These are phyloP conservation scores for Biston stratarius DNA, from an alignment of 2,888 invertebrate genomes.

Conservation along the genomic window DNA sequence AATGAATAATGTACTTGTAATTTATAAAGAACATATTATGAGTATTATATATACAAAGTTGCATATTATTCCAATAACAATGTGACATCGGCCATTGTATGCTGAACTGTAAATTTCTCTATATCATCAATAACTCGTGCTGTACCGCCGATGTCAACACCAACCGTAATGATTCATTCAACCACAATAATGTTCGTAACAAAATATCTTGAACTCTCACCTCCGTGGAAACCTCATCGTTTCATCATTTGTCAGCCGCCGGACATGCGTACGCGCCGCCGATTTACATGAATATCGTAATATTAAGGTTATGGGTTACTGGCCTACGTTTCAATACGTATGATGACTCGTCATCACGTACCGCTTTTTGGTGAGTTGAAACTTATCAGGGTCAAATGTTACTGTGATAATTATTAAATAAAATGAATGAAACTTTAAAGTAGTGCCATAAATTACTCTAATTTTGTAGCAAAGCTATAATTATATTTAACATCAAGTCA, in stretches of 20 bases:
- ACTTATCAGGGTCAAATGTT: not conserved
- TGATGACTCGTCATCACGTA: slow-evolving; percentile 26
- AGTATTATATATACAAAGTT: not conserved
- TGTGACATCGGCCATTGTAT: slow-evolving; percentile 29
- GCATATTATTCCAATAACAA: slow-evolving; percentile 18
- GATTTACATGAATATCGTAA: slow-evolving; percentile 63
- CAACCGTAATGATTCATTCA: slow-evolving; percentile 50
- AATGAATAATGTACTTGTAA: not conserved
- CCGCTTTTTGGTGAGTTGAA: not conserved
- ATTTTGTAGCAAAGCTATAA: not conserved
- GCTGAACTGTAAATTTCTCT: slow-evolving; percentile 26
- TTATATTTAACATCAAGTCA: not conserved
- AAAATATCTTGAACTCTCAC: slow-evolving; percentile 61
- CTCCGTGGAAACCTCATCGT: slow-evolving; percentile 53
- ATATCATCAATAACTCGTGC: slow-evolving; percentile 46
- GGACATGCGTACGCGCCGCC: slow-evolving; percentile 49
- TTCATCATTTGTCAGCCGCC: slow-evolving; percentile 69
- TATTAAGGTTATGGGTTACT: slow-evolving; percentile 53
- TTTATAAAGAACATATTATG: not conserved
- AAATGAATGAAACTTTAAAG: not conserved
- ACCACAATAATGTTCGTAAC: slow-evolving; percentile 46
- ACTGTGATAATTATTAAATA: no score
- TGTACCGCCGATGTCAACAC: slow-evolving; percentile 44
- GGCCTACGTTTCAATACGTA: slow-evolving; percentile 46
- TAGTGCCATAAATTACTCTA: not conserved